phyloP scores from a whole-genome alignment of 2,888 invertebrate genomes.

The Homarus gammarus region DNA sequence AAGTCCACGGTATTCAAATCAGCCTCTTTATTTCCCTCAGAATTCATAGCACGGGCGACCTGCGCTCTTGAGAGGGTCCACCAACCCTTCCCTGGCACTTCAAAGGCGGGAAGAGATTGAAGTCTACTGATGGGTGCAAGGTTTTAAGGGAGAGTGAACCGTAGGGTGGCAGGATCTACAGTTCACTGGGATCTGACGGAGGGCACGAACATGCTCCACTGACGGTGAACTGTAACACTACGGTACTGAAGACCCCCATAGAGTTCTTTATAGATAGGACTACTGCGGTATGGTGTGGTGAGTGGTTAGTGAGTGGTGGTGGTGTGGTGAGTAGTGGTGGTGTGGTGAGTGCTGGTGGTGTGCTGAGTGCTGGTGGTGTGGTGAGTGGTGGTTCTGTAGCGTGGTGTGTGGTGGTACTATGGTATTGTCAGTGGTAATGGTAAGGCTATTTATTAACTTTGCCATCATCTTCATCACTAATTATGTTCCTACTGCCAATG shows the following conservation, averaged over 20 bases:
- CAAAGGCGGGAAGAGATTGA: neutral
- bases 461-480: too few relatives aligned
- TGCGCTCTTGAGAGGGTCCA: conserved; percentile 7
- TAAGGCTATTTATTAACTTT: too few relatives aligned
- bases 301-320: neutral
- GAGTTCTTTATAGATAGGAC: neutral
- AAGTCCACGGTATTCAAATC: conserved; percentile 36
- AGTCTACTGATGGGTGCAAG: neutral
- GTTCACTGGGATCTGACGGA: neutral
- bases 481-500: too few relatives aligned
- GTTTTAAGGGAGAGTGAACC: neutral
- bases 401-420: too few relatives aligned
- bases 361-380: too few relatives aligned
- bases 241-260: neutral
- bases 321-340: neutral
- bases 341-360: neutral
- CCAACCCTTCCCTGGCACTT: neutral
- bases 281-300: neutral
- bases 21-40: conserved; percentile 19
- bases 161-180: neutral
- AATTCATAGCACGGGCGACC: conserved; percentile 24
- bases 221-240: neutral
- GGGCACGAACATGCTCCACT: neutral
- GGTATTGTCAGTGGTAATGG: too few relatives aligned
- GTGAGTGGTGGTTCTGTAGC: too few relatives aligned